Base-by-base conservation (phyloP, 2,888 invertebrate species). In the Trachelus tabidus region DNA sequence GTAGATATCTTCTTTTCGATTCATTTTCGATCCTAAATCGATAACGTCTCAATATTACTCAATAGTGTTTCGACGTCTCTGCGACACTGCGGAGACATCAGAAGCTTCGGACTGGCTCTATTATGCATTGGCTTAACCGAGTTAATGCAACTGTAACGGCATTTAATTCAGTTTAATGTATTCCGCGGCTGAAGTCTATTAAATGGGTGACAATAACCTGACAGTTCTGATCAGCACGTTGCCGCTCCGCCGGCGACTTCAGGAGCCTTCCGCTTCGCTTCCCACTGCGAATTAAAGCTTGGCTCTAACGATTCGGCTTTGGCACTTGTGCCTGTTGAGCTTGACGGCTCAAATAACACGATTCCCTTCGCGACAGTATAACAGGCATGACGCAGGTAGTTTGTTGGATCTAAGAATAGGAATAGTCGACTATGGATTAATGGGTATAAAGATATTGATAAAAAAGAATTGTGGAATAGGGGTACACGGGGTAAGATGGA, bases 191-290 rank as follows among this genome's bases (percentile, higher is more conserved):
- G 88, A 87, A 89, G 89, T 89, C 90, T 87, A 90, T 89, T 90
- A 90, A 90, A 89, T 86, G 84, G 87, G 89, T 89, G 90, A 90
- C 90, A 90, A 90, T 90, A 90, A 90, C 87, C 85, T 90, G 90
- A 89, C 90, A 90, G 90, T 86, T 90, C 85, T 88, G 90, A 90
- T 90, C 89, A 88, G 88, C 88, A 85, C 84, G 85, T 85, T 86
- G 76, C 80, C 80, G 78, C 81, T 78, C 37, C 80, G 75, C 40
- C 76, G 69, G 76, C 75, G 76, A 76, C 31, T 77, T 34, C 30
- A 1, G 23, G 30, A 69, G 40, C 31, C 76, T 35, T 31, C 40
- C 69, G 69, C 30, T 77, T 35, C 56, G 56, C 56, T 56, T 56
- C 56, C 56, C 56, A 56, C 23, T 56, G 56, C 56, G 56, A 56